These are phyloP conservation scores for Hoplostethus atlanticus DNA, from an alignment of 2,797 vertebrate species.

Conservation along the genomic window DNA sequence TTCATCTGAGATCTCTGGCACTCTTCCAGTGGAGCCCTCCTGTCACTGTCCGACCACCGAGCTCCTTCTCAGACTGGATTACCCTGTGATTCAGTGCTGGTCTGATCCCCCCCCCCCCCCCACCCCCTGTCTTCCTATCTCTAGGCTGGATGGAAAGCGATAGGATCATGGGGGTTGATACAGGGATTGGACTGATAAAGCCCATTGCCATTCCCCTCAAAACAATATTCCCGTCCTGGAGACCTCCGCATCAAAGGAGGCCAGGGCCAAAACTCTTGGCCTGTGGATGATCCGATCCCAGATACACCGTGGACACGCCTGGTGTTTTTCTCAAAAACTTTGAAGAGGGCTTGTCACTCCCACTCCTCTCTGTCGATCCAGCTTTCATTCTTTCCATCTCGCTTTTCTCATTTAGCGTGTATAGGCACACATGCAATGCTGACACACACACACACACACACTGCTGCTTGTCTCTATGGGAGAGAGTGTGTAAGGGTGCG, in stretches of 20 bases:
- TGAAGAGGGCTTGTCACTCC: slow-evolving; percentile 2
- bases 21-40: background rate
- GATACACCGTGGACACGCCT: slow-evolving; percentile 25
- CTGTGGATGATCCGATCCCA: slow-evolving; percentile 1
- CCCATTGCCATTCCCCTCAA: background rate
- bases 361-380: background rate
- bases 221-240: too few relatives aligned
- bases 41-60: background rate
- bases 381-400: slow-evolving; percentile 1
- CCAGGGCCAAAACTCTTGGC: background rate
- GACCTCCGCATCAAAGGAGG: background rate
- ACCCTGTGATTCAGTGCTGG: slow-evolving; percentile 4
- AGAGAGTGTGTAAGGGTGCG: slow-evolving; percentile 38
- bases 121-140: background rate
- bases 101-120: background rate
- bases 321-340: slow-evolving; percentile 19
- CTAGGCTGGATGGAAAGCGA: background rate
- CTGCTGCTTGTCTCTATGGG: slow-evolving; percentile 24
- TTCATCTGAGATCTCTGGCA: background rate
- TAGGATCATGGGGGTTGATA: background rate
- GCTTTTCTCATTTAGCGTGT: background rate
- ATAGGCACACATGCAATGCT: background rate
- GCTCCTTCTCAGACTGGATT: background rate
- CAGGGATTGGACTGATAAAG: background rate
- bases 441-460: background rate